Base-by-base conservation (phyloP, 2,888 invertebrate genomes). In the Crematogaster levior region DNA sequence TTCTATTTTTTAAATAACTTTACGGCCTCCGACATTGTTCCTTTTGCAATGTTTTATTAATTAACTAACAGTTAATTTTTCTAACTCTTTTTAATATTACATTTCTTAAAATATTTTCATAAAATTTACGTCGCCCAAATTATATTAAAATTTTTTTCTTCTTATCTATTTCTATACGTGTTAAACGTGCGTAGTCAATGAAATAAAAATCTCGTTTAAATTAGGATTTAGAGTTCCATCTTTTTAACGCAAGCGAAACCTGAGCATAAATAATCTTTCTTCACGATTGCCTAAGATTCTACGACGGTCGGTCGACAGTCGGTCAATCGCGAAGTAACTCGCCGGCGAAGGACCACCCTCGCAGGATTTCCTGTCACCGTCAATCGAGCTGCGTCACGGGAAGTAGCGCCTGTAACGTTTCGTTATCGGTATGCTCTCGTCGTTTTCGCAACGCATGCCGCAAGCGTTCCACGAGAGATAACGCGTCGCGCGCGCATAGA, bases 381-480 rank as follows among this genome's bases (percentile, higher is more conserved):
- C 24, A 51, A 65, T 77, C 40, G 65, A 27, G n/a, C 18, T 18
- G 34, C 27, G 56, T 74, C 18, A 61, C 51, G 56, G 48, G 43
- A 34, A 48, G 53, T 37, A 27, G 51, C 48, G 74, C 40, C 75
- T 80, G 88, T 82, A 88, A 89, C 82, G 75, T 89, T 89, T 86
- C 89, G 91, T 91, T 92, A 92, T 92, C 92, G 91, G 89, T 89
- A 86, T 88, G 84, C 85, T 46, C 56, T 21, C 86, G 86, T 83
- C 87, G 90, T 90, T 90, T 70, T 90, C 87, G 89, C 88, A 89
- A 91, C 91, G 90, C 90, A 90, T 77, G 85, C 83, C 86, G 86
- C 89, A 90, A 91, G 91, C 90, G 91, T 92, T 91, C 90, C 90
- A 90, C 90, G 92, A 89, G 92, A 93, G 93, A 93, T 93, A 91